These are phyloP conservation scores for Diglossa cyanea DNA, from an alignment of 2,797 vertebrate species.

Conservation along the genomic window DNA sequence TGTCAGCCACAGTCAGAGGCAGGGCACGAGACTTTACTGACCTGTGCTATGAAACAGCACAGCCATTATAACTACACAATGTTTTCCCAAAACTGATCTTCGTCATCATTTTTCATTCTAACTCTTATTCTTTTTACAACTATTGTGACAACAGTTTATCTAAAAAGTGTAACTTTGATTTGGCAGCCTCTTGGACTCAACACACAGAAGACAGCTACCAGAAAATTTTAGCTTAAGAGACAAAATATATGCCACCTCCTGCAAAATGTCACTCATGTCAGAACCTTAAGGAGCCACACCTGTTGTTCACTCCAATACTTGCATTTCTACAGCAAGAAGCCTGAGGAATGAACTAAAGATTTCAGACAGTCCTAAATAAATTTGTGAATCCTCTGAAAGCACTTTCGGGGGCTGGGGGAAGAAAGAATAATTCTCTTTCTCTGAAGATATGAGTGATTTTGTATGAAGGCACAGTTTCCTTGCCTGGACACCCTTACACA, in stretches of 20 bases:
- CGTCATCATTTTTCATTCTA: neutral
- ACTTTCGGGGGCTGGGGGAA: fast-evolving
- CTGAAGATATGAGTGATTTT: neutral
- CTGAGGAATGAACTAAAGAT: neutral
- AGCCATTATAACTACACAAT: too few species aligned
- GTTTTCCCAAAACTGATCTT: neutral
- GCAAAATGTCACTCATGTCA: neutral
- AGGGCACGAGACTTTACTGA: neutral
- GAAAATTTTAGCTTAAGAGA: neutral
- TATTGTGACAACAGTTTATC: neutral
- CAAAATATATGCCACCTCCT: neutral
- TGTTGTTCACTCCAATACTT: neutral
- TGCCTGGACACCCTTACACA: neutral
- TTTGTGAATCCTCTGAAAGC: neutral
- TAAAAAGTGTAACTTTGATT: neutral
- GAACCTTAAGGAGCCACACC: neutral
- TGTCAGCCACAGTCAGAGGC: neutral
- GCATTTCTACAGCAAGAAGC: neutral
- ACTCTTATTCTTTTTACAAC: neutral
- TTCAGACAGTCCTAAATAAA: neutral
- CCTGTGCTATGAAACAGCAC: neutral
- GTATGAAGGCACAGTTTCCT: neutral
- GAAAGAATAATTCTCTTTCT: neutral
- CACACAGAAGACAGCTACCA: neutral
- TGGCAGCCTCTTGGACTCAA: neutral